Evolutionary conservation across 2,797 vertebrate genomes (phyloP).

Genomic region (Sebastes kiyomatsui): DNA sequence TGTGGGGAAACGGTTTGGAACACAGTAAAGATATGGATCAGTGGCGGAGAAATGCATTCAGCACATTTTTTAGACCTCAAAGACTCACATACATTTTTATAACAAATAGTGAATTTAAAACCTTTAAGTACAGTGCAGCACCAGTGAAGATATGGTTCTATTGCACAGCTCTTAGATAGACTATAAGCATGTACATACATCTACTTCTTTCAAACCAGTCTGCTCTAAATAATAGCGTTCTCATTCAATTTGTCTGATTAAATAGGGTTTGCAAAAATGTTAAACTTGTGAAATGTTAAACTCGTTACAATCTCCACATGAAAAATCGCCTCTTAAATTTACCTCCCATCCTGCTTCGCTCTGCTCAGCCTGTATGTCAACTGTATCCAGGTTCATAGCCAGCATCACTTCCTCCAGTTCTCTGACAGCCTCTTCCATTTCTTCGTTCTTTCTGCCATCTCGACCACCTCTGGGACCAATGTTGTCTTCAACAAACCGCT

Average conservation of each 20-base stretch:
- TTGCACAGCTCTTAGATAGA: not conserved
- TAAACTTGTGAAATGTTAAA: not conserved
- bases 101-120: not conserved
- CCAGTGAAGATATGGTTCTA: not conserved
- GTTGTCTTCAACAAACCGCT: slow-evolving; percentile 87
- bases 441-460: not conserved
- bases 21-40: not conserved
- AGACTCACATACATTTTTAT: not conserved
- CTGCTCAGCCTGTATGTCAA: slow-evolving; percentile 38
- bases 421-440: slow-evolving; percentile 51
- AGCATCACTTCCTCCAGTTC: slow-evolving; percentile 79
- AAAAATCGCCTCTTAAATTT: slow-evolving; percentile 9
- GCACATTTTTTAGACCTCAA: not conserved
- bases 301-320: not conserved
- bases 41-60: not conserved
- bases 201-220: not conserved
- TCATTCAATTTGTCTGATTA: not conserved
- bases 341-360: slow-evolving; percentile 73
- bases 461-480: slow-evolving; percentile 31
- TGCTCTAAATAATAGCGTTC: not conserved
- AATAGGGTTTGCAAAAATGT: not conserved
- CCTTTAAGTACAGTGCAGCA: not conserved
- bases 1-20: not conserved
- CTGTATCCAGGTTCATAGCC: slow-evolving; percentile 82
- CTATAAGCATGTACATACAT: not conserved